These are phyloP conservation scores for Dryobotodes eremita DNA, from an alignment of 2,888 invertebrate species.

Conservation along the genomic window DNA sequence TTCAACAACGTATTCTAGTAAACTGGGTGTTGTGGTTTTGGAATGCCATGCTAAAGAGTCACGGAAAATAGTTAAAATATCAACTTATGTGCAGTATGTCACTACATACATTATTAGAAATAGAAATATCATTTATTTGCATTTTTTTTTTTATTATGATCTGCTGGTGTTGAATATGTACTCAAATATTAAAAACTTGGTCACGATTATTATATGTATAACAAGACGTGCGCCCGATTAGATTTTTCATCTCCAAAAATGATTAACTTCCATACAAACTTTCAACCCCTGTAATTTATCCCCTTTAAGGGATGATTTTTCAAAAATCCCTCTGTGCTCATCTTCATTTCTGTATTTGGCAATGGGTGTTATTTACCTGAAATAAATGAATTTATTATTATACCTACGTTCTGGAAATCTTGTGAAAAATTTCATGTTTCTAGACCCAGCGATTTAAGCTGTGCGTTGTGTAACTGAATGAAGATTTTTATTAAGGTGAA, in stretches of 20 bases:
- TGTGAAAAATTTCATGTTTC: too few species aligned
- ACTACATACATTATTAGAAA: slow-evolving; percentile 4
- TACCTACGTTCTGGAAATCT: too few species aligned
- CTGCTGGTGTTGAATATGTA: neutral
- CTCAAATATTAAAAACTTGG: neutral
- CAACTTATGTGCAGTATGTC: neutral
- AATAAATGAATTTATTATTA: too few species aligned
- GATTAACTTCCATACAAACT: neutral
- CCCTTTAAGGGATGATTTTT: neutral
- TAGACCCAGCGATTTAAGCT: too few species aligned
- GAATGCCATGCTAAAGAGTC: slow-evolving; percentile 38
- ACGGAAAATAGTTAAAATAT: slow-evolving; percentile 21
- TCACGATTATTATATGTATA: neutral
- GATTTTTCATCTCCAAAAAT: neutral
- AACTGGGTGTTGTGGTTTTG: slow-evolving; percentile 34
- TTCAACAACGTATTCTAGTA: slow-evolving; percentile 3
- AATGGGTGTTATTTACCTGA: too few species aligned
- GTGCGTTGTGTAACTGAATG: too few species aligned
- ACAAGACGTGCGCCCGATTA: neutral
- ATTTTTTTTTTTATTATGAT: too few species aligned
- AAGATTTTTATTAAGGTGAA: too few species aligned
- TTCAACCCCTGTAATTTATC: neutral
- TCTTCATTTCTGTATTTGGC: too few species aligned
- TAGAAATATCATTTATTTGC: too few species aligned
- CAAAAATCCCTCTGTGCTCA: too few species aligned